Evolutionary conservation across 2,888 invertebrate species (phyloP), one percentile per base, ranked within the genome.

Genomic region (Tipula helvola): DNA sequence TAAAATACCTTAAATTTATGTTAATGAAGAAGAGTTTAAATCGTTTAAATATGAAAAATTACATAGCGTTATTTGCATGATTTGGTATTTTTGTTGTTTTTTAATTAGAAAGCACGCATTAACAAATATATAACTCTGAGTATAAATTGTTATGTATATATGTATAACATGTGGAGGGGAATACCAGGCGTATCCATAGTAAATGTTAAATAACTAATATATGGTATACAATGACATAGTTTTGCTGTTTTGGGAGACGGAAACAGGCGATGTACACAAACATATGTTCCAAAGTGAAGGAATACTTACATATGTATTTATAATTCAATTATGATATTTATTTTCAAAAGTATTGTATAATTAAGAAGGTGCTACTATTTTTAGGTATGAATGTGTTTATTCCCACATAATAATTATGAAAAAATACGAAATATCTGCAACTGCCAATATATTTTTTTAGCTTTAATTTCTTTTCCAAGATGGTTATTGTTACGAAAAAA

Each of bases 1-100:
- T 71, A 71, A 71, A 71, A 71, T 71, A 71, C 71, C 71, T 71
- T 71, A 71, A 71, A 71, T 71, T 71, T 71, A 71, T 71, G 71
- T 28, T 71, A 71, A 71, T 71, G 71, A 71, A 71, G 71, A 71
- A 71, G 71, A 71, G 71, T 71, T 71, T 71, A 71, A 71, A 71
- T 71, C 71, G 71, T 71, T 71, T 71, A 71, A 71, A 71, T 71
- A 71, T 71, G 28, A 71, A 71, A 71, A 71, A 71, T 71, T 71
- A 71, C 28, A 71, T 71, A 71, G 71, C 71, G 71, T 71, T 71
- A 71, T 71, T 71, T 71, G 71, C 71, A 71, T 71, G 71, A 71
- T 28, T 71, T 71, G 71, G 4, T 71, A 71, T 71, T 71, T 71
- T 71, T 71, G 71, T 71, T 71, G 28, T 71, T 71, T 71, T 71